Conservation (phyloP, 1,140 invertebrate species). For the Heterodera schachtii region DNA sequence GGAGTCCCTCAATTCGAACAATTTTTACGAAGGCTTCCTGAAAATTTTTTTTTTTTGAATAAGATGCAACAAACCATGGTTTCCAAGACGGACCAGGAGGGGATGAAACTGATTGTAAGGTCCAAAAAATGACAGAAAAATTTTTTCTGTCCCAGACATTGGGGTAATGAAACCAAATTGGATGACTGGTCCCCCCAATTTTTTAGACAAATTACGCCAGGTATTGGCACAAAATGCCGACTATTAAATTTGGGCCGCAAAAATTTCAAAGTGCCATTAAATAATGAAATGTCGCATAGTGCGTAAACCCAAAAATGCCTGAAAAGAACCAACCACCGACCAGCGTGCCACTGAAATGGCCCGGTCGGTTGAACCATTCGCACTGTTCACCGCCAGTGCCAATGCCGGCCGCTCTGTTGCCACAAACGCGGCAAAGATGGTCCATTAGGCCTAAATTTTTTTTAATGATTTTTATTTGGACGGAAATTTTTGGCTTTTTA, state of each 20-base stretch:
- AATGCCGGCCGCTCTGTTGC: slow-evolving; percentile 67
- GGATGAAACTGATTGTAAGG: not conserved
- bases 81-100: too few relatives aligned
- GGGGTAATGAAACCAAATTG: too few relatives aligned
- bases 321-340: slow-evolving; percentile 70
- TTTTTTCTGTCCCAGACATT: too few relatives aligned
- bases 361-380: slow-evolving; percentile 74
- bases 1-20: slow-evolving; percentile 80
- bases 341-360: slow-evolving; percentile 85
- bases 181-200: too few relatives aligned
- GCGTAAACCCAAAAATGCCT: too few relatives aligned
- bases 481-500: too few relatives aligned
- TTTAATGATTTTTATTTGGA: too few relatives aligned
- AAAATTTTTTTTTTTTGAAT: slow-evolving; percentile 11
- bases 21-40: slow-evolving; percentile 96
- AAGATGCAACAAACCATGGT: not conserved
- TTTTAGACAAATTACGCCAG: too few relatives aligned
- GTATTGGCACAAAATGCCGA: too few relatives aligned
- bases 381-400: slow-evolving; percentile 46
- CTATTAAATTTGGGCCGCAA: too few relatives aligned
- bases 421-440: slow-evolving; percentile 82
- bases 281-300: too few relatives aligned
- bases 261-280: too few relatives aligned
- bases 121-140: slow-evolving; percentile 3
- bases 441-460: slow-evolving; percentile 79